Evolutionary conservation across 2,888 invertebrate species (phyloP), one percentile per base, ranked within the genome.

Genomic region (Acleris holmiana): DNA sequence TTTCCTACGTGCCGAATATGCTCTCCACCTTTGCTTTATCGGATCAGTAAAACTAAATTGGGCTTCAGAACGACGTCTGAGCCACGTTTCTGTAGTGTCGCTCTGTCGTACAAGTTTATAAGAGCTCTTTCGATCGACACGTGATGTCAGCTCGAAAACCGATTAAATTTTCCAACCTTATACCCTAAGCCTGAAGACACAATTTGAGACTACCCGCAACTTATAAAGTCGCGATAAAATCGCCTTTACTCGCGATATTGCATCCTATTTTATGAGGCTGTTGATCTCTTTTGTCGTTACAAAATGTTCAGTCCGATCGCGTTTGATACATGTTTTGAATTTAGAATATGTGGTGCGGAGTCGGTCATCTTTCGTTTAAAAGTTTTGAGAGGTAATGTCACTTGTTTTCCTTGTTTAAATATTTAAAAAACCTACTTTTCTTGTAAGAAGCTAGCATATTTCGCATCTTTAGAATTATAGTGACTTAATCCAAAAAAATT

Each of bases 41-140:
- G 64, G 54, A 64, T 64, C 58, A 48, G 58, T 58, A 54, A 64
- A 64, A 64, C 58, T 59, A 54, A 64, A 64, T 64, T 64, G 59
- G 58, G 54, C 54, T 40, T 54, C 29, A 48, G 58, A 59, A 53
- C 51, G 51, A 58, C 54, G 59, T 63, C 63, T 54, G 64, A 19
- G 58, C 54, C 46, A 55, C 55, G 60, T 55, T 65, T 55, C 59
- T 55, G 60, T 64, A 59, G 58, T 58, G 57, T 56, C 47, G 57
- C 58, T 51, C 50, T 35, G 53, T 54, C 48, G 29, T 59, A 60
- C 65, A 46, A 60, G 55, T 60, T 60, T 60, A 55, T 55, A 60
- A 65, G 55, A 55, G 60, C 64, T 48, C 53, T 63, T 40, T 54
- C 29, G 10, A 50, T 59, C 59, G 54, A 50, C 59, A 65, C 55